phyloP scores from a whole-genome alignment of 1,140 invertebrate genomes.

The Drosophila auraria region DNA sequence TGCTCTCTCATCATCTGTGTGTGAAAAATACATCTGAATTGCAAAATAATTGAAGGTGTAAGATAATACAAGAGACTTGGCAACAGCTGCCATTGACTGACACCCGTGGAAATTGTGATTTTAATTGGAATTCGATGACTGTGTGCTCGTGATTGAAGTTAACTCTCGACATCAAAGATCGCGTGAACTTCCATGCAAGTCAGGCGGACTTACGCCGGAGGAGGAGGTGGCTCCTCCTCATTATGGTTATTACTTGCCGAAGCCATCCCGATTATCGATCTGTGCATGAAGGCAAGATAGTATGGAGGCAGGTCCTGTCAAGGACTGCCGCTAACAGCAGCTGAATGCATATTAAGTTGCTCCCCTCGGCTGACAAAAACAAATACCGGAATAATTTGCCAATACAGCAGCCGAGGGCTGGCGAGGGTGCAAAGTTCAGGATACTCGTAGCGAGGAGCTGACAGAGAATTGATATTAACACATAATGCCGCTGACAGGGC shows the following conservation, averaged over 20 bases:
- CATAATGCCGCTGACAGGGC: slow-evolving; percentile 77
- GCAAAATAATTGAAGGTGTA: slow-evolving; percentile 37
- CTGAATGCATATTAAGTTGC: slow-evolving; percentile 75
- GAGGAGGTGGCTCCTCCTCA: slow-evolving; percentile 23
- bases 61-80: slow-evolving; percentile 10
- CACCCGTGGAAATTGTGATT: slow-evolving; percentile 67
- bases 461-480: slow-evolving; percentile 71
- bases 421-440: slow-evolving; percentile 24
- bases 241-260: slow-evolving; percentile 69
- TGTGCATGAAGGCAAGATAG: slow-evolving; percentile 14
- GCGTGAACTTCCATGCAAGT: slow-evolving; percentile 62
- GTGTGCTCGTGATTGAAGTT: slow-evolving; percentile 67
- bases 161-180: slow-evolving; percentile 60
- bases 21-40: slow-evolving; percentile 13
- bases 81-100: slow-evolving; percentile 74
- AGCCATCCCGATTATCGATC: slow-evolving; percentile 70
- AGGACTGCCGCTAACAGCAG: slow-evolving; percentile 51
- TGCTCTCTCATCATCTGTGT: background rate
- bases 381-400: slow-evolving; percentile 78
- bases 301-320: slow-evolving; percentile 7
- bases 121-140: slow-evolving; percentile 76
- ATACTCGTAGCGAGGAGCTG: slow-evolving; percentile 41
- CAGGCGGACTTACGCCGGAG: slow-evolving; percentile 29
- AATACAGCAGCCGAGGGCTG: slow-evolving; percentile 46
- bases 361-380: slow-evolving; percentile 68